Evolutionary conservation across 1,140 invertebrate genomes (phyloP), one percentile per base, ranked within the genome.

Genomic region (Caenorhabditis tropicalis): DNA sequence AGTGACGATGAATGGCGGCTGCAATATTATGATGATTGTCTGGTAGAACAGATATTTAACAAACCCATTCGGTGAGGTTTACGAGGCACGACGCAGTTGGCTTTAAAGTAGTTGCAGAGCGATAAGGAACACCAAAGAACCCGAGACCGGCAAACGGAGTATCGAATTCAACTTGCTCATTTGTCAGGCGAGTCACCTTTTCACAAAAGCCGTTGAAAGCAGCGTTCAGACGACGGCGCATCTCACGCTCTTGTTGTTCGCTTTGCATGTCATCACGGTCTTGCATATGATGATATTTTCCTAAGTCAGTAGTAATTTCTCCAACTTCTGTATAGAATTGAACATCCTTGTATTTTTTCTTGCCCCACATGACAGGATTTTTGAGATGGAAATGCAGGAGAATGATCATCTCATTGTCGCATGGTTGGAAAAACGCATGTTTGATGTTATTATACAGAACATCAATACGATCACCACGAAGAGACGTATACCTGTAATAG

Each of bases 281-380:
- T 90, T 99, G 97, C 97, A 99, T 98, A 91, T 99, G 96, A 91
- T 99, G 97, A 92, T 99, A 97, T 92, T 99, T 99, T 51, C 97
- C 98, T 83, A 99, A 93, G 94, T 99, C 98, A 1, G 98, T 99
- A 0, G 97, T 99, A 53, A 99, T 98, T 93, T 99, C 98, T 89
- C 98, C 98, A 79, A 99, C 98, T 93, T 99, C 98, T 0, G 98
- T 99, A 91, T 98, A 99, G 92, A 99, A 99, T 91, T 99, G 97
- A 27, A 85, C 39, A 49, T 82, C 83, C 39, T 58, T 83, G 90
- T 99, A 97, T 91, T 99, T 99, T 93, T 99, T 99, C 92, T 99
- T 99, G 85, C 97, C 97, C 94, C 98, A 98, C 95, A 99, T 95
- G 86, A 99, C 98, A 36, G 97, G 96, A 92, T 99, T 96, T 94